phyloP scores from a whole-genome alignment of 2,888 invertebrate species.

The Nymphalis polychloros region DNA sequence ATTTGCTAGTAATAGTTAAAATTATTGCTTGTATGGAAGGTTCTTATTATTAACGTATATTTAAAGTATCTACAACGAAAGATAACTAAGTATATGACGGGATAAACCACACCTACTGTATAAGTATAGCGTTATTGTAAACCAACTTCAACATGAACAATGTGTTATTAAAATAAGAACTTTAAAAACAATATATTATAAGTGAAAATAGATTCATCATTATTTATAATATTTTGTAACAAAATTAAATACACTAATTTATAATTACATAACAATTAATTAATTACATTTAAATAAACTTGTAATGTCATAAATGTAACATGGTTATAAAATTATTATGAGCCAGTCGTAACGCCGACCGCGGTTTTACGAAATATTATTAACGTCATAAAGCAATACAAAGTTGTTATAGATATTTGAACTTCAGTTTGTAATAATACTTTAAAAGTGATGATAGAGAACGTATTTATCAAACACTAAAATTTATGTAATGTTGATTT shows the following conservation, averaged over 20 bases:
- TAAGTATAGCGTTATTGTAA: too few species aligned
- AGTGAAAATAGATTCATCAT: not conserved
- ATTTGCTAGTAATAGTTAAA: too few species aligned
- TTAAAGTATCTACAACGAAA: too few species aligned
- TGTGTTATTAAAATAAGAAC: not conserved
- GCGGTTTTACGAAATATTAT: not conserved
- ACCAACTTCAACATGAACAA: too few species aligned
- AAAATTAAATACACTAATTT: constrained; percentile 5
- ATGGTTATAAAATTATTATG: not conserved
- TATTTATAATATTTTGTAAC: not conserved
- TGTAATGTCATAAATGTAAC: too few species aligned
- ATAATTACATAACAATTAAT: constrained; percentile 7
- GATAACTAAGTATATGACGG: too few species aligned
- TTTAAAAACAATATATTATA: not conserved
- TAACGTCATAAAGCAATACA: not conserved
- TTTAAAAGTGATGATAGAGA: not conserved
- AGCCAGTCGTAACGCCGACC: not conserved
- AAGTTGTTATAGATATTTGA: not conserved
- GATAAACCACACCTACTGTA: too few species aligned
- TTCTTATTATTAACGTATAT: too few species aligned
- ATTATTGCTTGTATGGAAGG: too few species aligned
- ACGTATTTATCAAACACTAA: not conserved
- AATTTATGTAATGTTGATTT: not conserved
- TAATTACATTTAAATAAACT: too few species aligned
- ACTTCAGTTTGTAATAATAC: too few species aligned